These are phyloP conservation scores for Eremobia ochroleuca DNA, from an alignment of 2,888 invertebrate species.

Conservation along the genomic window DNA sequence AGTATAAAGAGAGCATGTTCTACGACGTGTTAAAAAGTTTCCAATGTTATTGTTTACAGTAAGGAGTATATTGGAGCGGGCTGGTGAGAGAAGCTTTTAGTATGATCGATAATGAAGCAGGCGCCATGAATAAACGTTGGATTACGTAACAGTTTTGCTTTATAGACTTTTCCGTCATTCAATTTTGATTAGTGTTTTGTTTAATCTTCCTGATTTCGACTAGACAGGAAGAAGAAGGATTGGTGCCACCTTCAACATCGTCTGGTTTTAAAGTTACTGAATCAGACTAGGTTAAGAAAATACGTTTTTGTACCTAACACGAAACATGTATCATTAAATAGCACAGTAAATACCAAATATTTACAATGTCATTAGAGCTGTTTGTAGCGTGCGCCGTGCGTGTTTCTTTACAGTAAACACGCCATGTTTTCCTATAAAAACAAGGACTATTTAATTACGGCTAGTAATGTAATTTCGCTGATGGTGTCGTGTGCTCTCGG, in stretches of 20 bases:
- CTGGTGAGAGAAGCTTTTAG: conserved; percentile 87
- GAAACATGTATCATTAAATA: conserved; percentile 22
- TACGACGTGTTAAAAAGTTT: conserved; percentile 89
- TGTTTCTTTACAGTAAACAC: conserved; percentile 67
- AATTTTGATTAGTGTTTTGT: conserved; percentile 34
- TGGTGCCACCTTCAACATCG: neutral
- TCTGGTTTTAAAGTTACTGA: neutral
- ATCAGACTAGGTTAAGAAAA: conserved; percentile 34
- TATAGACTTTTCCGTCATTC: conserved; percentile 48
- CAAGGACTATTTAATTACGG: conserved; percentile 84
- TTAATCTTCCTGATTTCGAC: conserved; percentile 9
- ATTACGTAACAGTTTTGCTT: conserved; percentile 54
- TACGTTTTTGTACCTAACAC: conserved; percentile 12
- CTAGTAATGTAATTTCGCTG: conserved; percentile 83
- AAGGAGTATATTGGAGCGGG: conserved; percentile 79
- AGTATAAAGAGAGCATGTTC: conserved; percentile 74
- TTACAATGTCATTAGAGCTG: conserved; percentile 40
- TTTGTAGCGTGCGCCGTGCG: conserved; percentile 40
- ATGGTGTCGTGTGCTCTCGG: conserved; percentile 74
- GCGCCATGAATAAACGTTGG: conserved; percentile 61
- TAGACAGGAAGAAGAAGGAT: conserved; percentile 5
- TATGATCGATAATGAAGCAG: conserved; percentile 72
- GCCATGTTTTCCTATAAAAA: conserved; percentile 80
- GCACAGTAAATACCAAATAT: conserved; percentile 39
- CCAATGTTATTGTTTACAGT: conserved; percentile 89